Base-by-base conservation (phyloP, 1,140 invertebrate genomes). In the Ceratoteleas bidentatus region DNA sequence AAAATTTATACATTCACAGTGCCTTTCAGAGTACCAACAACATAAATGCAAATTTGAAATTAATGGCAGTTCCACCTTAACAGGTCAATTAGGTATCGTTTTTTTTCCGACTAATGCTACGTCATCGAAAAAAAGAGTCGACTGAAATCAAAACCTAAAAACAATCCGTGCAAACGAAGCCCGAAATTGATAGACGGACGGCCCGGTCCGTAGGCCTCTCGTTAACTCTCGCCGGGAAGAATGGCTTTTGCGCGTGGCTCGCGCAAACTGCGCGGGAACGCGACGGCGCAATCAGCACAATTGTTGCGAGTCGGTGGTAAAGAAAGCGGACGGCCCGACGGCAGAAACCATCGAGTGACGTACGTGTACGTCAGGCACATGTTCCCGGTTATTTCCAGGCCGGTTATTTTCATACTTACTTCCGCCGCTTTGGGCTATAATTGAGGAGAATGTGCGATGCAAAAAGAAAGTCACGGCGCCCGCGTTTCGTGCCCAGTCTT, bases 341-440 rank as follows among this genome's bases (percentile, higher is more conserved):
- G 54, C 60, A 65, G 72, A 57, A 74, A 72, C 50, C 49, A 58
- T 65, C 53, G 66, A 69, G 64, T 77, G 80, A 77, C 73, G 73
- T 65, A 64, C 70, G 79, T 58, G 53, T 64, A 76, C 61, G 66
- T 65, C 58, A 52, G 62, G 68, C 68, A 77, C 61, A 83, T 78
- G 80, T 69, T 75, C 62, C 34, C 50, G 61, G 73, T 66, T 82
- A 77, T 82, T 82, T 82, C 66, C 62, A 69, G 62, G 47, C 62
- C 11, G 61, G 80, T 74, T 83, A 83, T 83, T 83, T 83, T 83
- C 68, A 74, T 78, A 53, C 73, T 38, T 58, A 73, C 80, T 83
- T 78, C 80, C 74, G 81, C 36, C 49, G 70, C 69, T 77, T 69
- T 52, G 65, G 72, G 65, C 54, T 81, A 81, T 58, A 78, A 70